phyloP scores from a whole-genome alignment of 2,797 vertebrate genomes.

The Periophthalmus magnuspinnatus region DNA sequence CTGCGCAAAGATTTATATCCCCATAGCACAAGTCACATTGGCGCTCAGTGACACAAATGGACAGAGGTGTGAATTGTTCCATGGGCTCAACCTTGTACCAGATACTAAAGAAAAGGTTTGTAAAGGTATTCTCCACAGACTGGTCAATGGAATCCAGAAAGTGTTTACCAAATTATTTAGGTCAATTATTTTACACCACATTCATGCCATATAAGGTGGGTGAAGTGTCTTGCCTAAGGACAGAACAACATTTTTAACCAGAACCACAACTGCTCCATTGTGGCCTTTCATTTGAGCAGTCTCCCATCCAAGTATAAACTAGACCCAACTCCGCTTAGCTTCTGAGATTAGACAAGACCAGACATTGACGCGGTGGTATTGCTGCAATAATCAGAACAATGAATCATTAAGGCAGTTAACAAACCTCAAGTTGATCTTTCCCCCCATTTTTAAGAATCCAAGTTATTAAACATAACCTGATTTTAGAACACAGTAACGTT shows the following conservation, averaged over 20 bases:
- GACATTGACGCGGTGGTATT: neutral
- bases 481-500: neutral
- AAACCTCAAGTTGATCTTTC: too few species aligned
- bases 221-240: neutral
- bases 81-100: slow-evolving; percentile 3
- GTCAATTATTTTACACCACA: too few species aligned
- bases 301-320: neutral
- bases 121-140: neutral
- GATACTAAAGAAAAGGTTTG: neutral
- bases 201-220: too few species aligned
- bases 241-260: neutral
- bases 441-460: too few species aligned
- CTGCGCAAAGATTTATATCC: slow-evolving; percentile 1
- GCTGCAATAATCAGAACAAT: neutral
- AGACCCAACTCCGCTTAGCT: neutral
- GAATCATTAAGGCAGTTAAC: too few species aligned
- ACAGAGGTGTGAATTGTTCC: neutral
- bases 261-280: neutral
- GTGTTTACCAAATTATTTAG: neutral
- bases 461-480: neutral
- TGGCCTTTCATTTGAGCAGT: neutral
- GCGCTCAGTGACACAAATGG: neutral
- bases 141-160: neutral
- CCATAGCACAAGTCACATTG: neutral
- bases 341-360: neutral